Evolutionary conservation across 2,888 invertebrate genomes (phyloP).

Genomic region (Yponomeuta evonymella): DNA sequence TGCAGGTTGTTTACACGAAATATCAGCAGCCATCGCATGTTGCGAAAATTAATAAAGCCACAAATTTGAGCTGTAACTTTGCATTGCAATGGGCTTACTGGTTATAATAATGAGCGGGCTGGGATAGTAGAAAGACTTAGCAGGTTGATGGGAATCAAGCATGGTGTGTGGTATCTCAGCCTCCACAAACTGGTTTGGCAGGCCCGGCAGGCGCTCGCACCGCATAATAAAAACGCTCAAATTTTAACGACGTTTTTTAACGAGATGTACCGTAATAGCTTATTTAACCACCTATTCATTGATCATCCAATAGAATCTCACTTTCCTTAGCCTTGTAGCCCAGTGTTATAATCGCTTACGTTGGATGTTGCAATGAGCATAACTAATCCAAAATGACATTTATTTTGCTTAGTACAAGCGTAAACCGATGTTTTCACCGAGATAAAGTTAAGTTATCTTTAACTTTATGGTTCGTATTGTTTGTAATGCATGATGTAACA

Average conservation of each 20-base stretch:
- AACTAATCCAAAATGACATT: constrained; percentile 53
- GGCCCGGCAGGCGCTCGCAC: constrained; percentile 27
- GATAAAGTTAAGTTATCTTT: constrained; percentile 35
- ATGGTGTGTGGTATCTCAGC: constrained; percentile 38
- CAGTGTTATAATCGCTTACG: constrained; percentile 49
- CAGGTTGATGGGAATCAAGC: constrained; percentile 22
- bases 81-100: neutral
- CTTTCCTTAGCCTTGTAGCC: constrained; percentile 56
- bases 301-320: constrained; percentile 48
- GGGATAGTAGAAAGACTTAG: constrained; percentile 5
- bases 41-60: constrained; percentile 3
- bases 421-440: constrained; percentile 51
- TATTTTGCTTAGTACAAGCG: constrained; percentile 45
- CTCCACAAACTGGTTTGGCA: constrained; percentile 51
- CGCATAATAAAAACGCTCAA: constrained; percentile 54
- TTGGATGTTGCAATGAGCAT: constrained; percentile 44
- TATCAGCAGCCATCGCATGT: constrained; percentile 10
- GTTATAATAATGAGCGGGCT: neutral
- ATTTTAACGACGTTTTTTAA: constrained; percentile 53
- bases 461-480: constrained; percentile 15
- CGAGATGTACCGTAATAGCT: constrained; percentile 30
- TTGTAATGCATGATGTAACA: constrained; percentile 15
- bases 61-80: neutral
- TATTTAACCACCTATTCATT: constrained; percentile 33
- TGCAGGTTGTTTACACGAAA: constrained; percentile 1